These are phyloP conservation scores for Synanthedon formicaeformis DNA, from an alignment of 2,888 invertebrate species.

Conservation along the genomic window DNA sequence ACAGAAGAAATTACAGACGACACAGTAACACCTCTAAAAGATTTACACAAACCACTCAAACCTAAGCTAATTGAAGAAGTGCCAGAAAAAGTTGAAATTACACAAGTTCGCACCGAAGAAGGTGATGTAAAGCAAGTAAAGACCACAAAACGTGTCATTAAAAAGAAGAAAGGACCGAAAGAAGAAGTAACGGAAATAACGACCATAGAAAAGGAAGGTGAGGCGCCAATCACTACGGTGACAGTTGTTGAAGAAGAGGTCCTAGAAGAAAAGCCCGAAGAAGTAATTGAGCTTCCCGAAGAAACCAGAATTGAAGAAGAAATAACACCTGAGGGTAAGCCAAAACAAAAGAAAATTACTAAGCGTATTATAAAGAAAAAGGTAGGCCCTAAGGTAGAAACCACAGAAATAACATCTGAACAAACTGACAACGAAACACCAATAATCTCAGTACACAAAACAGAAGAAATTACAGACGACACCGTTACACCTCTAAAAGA, in stretches of 20 bases:
- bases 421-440: slow-evolving; percentile 21
- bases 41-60: slow-evolving; percentile 12
- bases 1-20: slow-evolving; percentile 29
- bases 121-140: slow-evolving; percentile 11
- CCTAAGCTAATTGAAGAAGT: slow-evolving; percentile 20
- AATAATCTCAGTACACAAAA: slow-evolving; percentile 29
- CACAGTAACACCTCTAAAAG: slow-evolving; percentile 12
- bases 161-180: slow-evolving; percentile 45
- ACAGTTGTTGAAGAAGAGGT: slow-evolving; percentile 29
- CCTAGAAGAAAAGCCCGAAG: slow-evolving; percentile 15
- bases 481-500: slow-evolving; percentile 12
- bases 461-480: slow-evolving; percentile 28
- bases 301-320: slow-evolving; percentile 3
- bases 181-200: slow-evolving; percentile 56
- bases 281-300: slow-evolving; percentile 12
- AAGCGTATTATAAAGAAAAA: slow-evolving; percentile 48
- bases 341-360: slow-evolving; percentile 19
- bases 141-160: slow-evolving; percentile 26
- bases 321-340: slow-evolving; percentile 9
- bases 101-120: slow-evolving; percentile 10
- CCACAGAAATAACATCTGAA: slow-evolving; percentile 32
- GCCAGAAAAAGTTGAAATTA: slow-evolving; percentile 11
- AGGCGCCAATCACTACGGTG: slow-evolving; percentile 32
- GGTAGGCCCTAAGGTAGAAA: slow-evolving; percentile 21
- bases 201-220: slow-evolving; percentile 45